Conservation (phyloP, 2,888 invertebrate genomes). For the Anagyrus pseudococci region DNA sequence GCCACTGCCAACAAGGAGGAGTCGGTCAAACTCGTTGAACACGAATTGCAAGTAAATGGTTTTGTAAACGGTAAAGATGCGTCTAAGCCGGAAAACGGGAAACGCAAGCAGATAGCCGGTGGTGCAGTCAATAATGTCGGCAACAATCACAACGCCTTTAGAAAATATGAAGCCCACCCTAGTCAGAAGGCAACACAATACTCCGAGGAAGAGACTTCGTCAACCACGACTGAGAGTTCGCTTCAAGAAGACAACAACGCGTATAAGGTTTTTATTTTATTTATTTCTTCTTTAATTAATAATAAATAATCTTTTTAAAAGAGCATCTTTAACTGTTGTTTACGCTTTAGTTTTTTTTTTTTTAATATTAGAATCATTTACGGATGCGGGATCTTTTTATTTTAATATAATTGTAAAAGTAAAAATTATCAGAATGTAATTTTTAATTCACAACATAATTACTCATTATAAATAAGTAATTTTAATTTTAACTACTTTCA, state of each 20-base stretch:
- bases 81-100: constrained; percentile 45
- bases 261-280: constrained; percentile 42
- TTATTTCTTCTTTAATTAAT: no score
- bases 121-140: constrained; percentile 41
- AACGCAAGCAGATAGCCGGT: constrained; percentile 48
- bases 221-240: constrained; percentile 75
- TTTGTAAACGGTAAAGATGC: constrained; percentile 38
- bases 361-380: no score
- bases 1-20: constrained; percentile 47
- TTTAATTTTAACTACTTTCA: no score
- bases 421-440: no score
- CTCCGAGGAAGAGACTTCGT: constrained; percentile 73
- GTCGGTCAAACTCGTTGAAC: constrained; percentile 48
- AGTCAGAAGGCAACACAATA: constrained; percentile 57
- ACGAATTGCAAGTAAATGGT: constrained; percentile 59
- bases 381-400: no score
- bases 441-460: no score
- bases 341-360: no score
- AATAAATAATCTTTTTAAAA: no score
- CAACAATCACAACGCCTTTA: constrained; percentile 50
- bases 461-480: no score
- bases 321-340: no score
- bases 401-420: no score
- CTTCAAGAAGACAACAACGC: constrained; percentile 65
- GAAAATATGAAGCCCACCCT: constrained; percentile 55